Evolutionary conservation across 2,888 invertebrate genomes (phyloP).

Genomic region (Cephus pygmeus): DNA sequence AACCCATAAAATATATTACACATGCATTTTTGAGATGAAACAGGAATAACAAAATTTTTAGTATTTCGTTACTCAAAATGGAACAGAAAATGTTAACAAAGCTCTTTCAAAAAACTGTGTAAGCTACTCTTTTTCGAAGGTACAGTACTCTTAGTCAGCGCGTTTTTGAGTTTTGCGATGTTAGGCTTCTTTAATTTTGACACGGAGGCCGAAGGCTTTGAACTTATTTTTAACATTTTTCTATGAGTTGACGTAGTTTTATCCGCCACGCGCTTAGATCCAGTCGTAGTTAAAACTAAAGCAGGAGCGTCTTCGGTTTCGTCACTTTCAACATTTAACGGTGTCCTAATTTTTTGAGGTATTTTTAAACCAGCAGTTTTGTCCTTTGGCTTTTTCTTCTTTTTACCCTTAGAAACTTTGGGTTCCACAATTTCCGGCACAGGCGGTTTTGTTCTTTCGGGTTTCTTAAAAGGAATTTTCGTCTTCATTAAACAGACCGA

Average conservation of each 20-base stretch:
- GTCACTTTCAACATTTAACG: constrained; percentile 22
- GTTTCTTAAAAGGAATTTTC: constrained; percentile 42
- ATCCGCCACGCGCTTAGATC: not conserved
- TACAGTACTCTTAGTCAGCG: constrained; percentile 38
- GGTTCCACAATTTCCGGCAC: not conserved
- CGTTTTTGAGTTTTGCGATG: constrained; percentile 46
- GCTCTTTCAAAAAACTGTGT: constrained; percentile 52
- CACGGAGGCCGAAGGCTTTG: constrained; percentile 29
- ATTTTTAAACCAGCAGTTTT: constrained; percentile 65
- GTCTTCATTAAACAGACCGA: constrained; percentile 47
- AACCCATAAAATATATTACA: too few relatives aligned
- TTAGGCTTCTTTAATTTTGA: constrained; percentile 48
- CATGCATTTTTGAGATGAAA: not conserved
- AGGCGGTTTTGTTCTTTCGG: constrained; percentile 34
- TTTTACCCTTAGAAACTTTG: constrained; percentile 45
- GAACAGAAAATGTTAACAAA: constrained; percentile 27
- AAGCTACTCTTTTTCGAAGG: constrained; percentile 46
- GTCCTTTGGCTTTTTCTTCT: constrained; percentile 59
- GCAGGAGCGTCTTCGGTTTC: constrained; percentile 13
- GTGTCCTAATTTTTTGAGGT: constrained; percentile 22
- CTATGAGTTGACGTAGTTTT: constrained; percentile 14
- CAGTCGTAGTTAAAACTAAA: constrained; percentile 25
- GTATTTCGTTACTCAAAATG: too few relatives aligned
- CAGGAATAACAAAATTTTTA: too few relatives aligned
- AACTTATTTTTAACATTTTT: constrained; percentile 25